Conservation (phyloP, 2,888 invertebrate species). For the Thumatha senex region DNA sequence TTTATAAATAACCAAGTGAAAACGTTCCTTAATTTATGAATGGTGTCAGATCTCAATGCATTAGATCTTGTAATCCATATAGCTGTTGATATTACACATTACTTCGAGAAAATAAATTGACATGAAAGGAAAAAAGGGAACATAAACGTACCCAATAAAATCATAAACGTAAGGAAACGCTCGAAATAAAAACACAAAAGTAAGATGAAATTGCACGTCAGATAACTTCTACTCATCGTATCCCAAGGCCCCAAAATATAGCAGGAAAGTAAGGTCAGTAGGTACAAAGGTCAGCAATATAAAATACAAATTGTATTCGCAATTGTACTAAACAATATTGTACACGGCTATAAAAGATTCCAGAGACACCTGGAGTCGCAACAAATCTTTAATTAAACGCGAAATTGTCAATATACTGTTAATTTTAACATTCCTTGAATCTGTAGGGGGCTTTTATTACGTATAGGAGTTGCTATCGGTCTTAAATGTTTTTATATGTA, state of each 20-base stretch:
- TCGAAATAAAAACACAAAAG: neutral
- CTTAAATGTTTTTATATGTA: neutral
- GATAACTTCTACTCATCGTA: neutral
- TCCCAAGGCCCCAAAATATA: neutral
- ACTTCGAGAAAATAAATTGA: too few species aligned
- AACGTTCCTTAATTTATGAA: too few species aligned
- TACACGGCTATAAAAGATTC: constrained; percentile 14
- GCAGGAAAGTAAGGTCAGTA: neutral
- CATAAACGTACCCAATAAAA: neutral
- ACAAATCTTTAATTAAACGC: constrained; percentile 57
- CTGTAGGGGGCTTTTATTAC: constrained; percentile 37
- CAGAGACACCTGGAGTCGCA: constrained; percentile 32
- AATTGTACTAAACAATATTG: constrained; percentile 1
- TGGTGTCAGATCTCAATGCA: too few species aligned
- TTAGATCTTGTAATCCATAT: too few species aligned
- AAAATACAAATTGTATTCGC: constrained; percentile 2
- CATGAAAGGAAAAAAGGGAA: too few species aligned
- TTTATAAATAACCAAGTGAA: too few species aligned
- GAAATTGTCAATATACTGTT: constrained; percentile 52
- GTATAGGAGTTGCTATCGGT: constrained; percentile 15
- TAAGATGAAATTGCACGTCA: neutral
- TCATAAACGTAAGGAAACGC: neutral
- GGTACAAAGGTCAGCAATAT: neutral
- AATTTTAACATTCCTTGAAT: constrained; percentile 59
- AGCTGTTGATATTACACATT: too few species aligned